A percentile compares a stretch with the other conserved stretches of the same genome.
These are phyloP conservation scores for Tetragonula clypearis DNA, from an alignment of 1,140 invertebrate genomes.

Conservation along the genomic window DNA sequence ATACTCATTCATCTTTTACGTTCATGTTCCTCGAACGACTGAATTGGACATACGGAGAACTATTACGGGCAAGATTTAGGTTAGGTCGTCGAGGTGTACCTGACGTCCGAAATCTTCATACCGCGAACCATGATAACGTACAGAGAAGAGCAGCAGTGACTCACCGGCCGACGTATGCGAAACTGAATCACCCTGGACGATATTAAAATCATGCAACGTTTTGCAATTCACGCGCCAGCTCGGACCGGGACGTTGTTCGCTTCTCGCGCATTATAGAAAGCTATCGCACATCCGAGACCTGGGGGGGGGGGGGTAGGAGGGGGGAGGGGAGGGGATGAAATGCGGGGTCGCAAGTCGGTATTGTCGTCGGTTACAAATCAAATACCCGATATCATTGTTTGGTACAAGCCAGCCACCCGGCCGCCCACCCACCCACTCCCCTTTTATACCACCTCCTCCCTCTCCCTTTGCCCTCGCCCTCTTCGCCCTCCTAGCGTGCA, in stretches of 20 bases:
- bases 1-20: background rate
- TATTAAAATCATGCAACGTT: slow-evolving; percentile 51
- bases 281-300: background rate
- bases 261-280: slow-evolving; percentile 1
- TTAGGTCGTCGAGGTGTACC: background rate
- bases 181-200: slow-evolving; percentile 59
- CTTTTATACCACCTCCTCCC: slow-evolving; percentile 55
- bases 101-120: slow-evolving; percentile 15
- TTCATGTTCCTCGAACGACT: background rate
- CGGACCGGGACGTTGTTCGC: background rate
- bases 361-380: slow-evolving; percentile 79
- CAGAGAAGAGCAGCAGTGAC: slow-evolving; percentile 40
- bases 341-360: slow-evolving; percentile 71
- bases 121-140: slow-evolving; percentile 46
- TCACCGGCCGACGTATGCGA: slow-evolving; percentile 53
- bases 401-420: slow-evolving; percentile 62
- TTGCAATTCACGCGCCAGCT: slow-evolving; percentile 39
- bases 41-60: background rate
- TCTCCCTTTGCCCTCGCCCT: too few relatives aligned
- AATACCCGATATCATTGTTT: slow-evolving; percentile 79
- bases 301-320: too few relatives aligned
- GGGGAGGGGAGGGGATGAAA: slow-evolving; percentile 55
- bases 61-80: background rate
- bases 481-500: slow-evolving; percentile 16
- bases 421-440: slow-evolving; percentile 41